These are phyloP conservation scores for Leistus spinibarbis DNA, from an alignment of 2,888 invertebrate genomes.

Conservation along the genomic window DNA sequence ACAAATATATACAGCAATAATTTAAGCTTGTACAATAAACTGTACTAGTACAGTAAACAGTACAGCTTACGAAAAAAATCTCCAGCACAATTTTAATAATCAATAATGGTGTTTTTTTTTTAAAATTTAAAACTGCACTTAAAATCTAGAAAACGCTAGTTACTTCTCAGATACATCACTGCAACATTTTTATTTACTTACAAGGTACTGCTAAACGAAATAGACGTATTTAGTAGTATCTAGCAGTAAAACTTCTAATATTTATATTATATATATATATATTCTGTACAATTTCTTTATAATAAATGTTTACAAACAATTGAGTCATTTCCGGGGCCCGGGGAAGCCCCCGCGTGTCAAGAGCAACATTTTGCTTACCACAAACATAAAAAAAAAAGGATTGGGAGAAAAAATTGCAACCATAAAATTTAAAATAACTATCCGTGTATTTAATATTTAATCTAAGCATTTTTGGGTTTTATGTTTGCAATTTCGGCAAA, in stretches of 20 bases:
- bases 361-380: neutral
- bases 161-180: neutral
- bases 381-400: too few relatives aligned
- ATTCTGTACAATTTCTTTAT: neutral
- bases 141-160: neutral
- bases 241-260: neutral
- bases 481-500: too few relatives aligned
- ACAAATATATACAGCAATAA: constrained; percentile 36
- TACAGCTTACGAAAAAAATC: neutral
- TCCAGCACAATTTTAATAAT: neutral
- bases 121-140: neutral
- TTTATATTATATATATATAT: too few relatives aligned
- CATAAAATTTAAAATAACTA: neutral
- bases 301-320: neutral
- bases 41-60: neutral
- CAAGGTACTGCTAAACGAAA: neutral
- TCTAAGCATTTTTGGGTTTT: neutral
- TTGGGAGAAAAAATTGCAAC: neutral
- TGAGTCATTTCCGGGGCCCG: neutral
- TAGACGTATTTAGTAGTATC: neutral
- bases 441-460: neutral
- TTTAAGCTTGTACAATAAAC: neutral
- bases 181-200: neutral
- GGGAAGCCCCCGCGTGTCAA: neutral
- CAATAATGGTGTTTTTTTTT: neutral